A percentile compares a stretch with the other conserved stretches of the same genome.
Conservation (phyloP, 2,797 vertebrate genomes). For the Cottoperca gobio region DNA sequence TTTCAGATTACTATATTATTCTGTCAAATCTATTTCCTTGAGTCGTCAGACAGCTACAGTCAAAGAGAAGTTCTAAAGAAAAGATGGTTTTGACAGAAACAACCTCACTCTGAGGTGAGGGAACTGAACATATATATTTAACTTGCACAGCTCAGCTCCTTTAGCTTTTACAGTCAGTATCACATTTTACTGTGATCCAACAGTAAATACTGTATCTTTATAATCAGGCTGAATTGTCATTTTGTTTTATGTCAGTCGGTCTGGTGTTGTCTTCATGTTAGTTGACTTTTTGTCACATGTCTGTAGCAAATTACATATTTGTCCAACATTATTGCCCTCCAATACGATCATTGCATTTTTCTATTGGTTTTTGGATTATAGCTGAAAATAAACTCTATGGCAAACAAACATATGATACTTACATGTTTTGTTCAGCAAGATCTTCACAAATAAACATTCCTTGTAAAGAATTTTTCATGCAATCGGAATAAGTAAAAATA, state of each 20-base stretch:
- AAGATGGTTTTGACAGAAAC: not conserved
- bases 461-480: no score
- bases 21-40: constrained; percentile 1
- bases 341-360: no score
- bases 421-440: no score
- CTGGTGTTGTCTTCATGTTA: not conserved
- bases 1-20: not conserved
- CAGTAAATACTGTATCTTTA: not conserved
- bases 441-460: no score
- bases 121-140: not conserved
- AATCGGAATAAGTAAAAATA: no score
- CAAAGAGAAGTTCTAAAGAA: constrained; percentile 10
- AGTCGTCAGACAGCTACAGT: constrained; percentile 6
- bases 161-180: not conserved
- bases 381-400: no score
- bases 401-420: no score
- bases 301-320: not conserved
- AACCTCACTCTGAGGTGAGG: not conserved
- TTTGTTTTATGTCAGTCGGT: not conserved
- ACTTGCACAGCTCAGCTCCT: not conserved
- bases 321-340: no score
- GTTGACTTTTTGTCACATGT: not conserved
- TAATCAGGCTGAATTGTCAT: not conserved
- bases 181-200: not conserved
- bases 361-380: no score